Base-by-base conservation (phyloP, 2,113 vertebrate genomes). In the Ploceus nigricollis region DNA sequence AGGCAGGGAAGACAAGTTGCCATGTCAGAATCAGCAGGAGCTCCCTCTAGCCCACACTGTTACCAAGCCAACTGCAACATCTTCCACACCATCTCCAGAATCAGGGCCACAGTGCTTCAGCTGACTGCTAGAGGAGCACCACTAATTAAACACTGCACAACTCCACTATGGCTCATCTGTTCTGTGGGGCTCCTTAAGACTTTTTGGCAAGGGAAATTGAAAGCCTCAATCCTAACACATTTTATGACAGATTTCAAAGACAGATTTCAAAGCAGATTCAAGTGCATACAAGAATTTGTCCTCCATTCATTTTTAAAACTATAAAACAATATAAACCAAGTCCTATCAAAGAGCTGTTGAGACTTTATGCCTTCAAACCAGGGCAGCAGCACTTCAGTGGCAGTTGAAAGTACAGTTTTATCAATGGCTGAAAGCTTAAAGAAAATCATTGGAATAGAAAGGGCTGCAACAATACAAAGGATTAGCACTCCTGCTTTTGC, bases 1-100 rank as follows among this genome's bases (percentile, higher is more conserved):
- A 95, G 80, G 95, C 27, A 96, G 68, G 89, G 96, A 97, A 94
- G 57, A 93, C 22, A 94, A 90, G 64, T 15, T 19, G 0, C 48
- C 80, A 82, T 10, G 16, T 94, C 71, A 95, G 58, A 85, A 95
- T 51, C 27, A 83, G 63, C 61, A 54, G 17, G 57, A 96, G 64
- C 58, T 91, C 77, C 56, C 83, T 54, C 44, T 42, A 57, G 58
- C n/a, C 68, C 75, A 40, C 39, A 70, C 42, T 33, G 63, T 93
- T 86, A 83, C 82, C 79, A 91, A 86, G 63, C 40, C 48, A 89
- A 57, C 75, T 63, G 42, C 78, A 82, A 33, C 45, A 82, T 72
- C 70, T 77, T 82, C 75, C 56, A 60, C 0, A 0, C 14, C 0
- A 1, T 25, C 78, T 76, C 50, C 71, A 64, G 39, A 66, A 45